These are phyloP conservation scores for Smithornis capensis DNA, from an alignment of 2,113 vertebrate genomes.

Conservation along the genomic window DNA sequence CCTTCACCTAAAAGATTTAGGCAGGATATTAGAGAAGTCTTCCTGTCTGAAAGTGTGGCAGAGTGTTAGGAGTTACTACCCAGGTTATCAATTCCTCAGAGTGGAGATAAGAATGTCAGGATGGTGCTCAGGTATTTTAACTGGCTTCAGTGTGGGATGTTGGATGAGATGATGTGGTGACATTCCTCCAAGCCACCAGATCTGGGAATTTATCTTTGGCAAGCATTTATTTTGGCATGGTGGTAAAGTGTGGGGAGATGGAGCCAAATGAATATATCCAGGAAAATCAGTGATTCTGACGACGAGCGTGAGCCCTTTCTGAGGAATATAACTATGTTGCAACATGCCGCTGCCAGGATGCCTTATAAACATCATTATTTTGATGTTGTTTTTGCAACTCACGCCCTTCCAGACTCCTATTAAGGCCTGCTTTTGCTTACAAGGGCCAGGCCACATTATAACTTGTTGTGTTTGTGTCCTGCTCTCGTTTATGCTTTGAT, in stretches of 20 bases:
- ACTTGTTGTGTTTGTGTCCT: not conserved
- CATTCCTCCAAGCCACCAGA: not conserved
- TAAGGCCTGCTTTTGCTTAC: not conserved
- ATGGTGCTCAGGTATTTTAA: not conserved
- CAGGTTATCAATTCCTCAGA: not conserved
- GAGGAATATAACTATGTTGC: not conserved
- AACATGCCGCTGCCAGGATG: not conserved
- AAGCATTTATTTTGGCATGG: not conserved
- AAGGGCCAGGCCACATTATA: not conserved
- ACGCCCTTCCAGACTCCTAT: not conserved
- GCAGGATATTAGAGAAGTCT: not conserved
- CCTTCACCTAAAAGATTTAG: not conserved
- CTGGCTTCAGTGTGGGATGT: not conserved
- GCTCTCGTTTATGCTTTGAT: not conserved
- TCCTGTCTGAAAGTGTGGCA: not conserved
- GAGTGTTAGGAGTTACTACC: not conserved
- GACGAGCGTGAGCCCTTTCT: not conserved
- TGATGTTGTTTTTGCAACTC: not conserved
- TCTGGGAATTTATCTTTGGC: constrained; percentile 13
- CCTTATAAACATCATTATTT: not conserved
- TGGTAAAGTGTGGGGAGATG: not conserved
- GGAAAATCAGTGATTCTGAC: not conserved
- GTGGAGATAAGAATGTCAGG: not conserved
- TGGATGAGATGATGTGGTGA: not conserved
- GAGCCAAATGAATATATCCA: not conserved